Base-by-base conservation (phyloP, 2,888 invertebrate species). In the Drosophila anomalata region DNA sequence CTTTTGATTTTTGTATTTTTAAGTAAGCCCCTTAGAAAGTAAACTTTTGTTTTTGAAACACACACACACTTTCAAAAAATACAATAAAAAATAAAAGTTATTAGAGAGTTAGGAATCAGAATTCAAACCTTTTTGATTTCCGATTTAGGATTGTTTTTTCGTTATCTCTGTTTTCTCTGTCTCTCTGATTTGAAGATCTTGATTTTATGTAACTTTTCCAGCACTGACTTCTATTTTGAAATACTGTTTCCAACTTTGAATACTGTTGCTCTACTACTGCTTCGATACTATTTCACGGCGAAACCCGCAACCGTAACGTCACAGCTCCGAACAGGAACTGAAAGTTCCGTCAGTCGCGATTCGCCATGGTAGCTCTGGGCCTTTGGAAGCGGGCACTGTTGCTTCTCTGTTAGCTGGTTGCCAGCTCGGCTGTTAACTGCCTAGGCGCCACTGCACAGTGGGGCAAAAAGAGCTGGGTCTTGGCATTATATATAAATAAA, bases 241-340 rank as follows among this genome's bases (percentile, higher is more conserved):
- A 36, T 48, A 20, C 9, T 14, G 55, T n/a, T 42, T 31, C 36
- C 48, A 41, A 31, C 44, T 20, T 14, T 20, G 48, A 17, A 36
- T 36, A 36, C n/a, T 33, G 12, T 12, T 4, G 33, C 33, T 33
- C 12, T 33, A 12, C 33, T 33, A 12, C 33, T 33, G 12, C 12
- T 33, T 12, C 36, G 36, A 36, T n/a, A 36, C 36, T 36, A n/a
- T 36, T 36, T 36, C 36, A 36, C 36, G 36, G 36, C 36, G 36
- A 36, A 36, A 36, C 36, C 36, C 36, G 36, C 36, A 36, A 36
- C 36, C 36, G 36, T 36, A 6, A 36, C 36, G 36, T 36, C n/a
- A n/a, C 36, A 36, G 36, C 36, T 36, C 86, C 87, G 75, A 86
- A 79, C 83, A 87, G 83, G 88, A 84, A 84, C 83, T 84, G 72